Base-by-base conservation (phyloP, 2,888 invertebrate species). In the Gandaritis pyraliata region DNA sequence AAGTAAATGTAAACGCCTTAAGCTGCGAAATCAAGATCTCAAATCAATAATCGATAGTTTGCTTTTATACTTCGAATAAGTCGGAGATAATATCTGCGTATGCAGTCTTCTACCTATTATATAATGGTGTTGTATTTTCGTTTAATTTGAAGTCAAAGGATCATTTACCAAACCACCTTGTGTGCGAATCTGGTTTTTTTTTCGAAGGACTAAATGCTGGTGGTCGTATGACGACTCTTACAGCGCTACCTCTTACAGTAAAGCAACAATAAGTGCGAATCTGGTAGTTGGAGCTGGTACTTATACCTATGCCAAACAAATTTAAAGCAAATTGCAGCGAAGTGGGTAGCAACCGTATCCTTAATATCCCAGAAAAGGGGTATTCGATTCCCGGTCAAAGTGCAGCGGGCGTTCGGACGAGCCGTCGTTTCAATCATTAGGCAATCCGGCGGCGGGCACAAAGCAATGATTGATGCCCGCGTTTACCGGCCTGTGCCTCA, bases 391-490 rank as follows among this genome's bases (percentile, higher is more conserved):
- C 57, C 75, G 81, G 78, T 81, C 77, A 78, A 71, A 81, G 82
- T 77, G 79, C 78, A 80, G 61, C 66, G 70, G 69, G 62, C 61
- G 70, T 68, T 65, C 46, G 58, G 52, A 46, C 59, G 58, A 58
- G 75, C 80, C 83, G 79, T 85, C 87, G 81, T 88, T 90, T 90
- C 88, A 89, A 89, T 91, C 90, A 91, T 91, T 91, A 90, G 82
- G 84, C 80, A 81, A 78, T 58, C 85, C 85, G 90, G 87, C 91
- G 91, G 90, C 85, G 77, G 72, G 66, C 83, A 81, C 90, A 91
- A 92, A 90, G 90, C 83, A 71, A 85, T 92, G 91, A 92, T 91
- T 90, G 91, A 92, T 91, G 92, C 83, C 79, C 83, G 80, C 91
- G 91, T 91, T 92, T 91, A 90, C 90, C 80, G 85, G 84, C 78